Evolutionary conservation across 2,888 invertebrate species (phyloP).

Genomic region (Eupithecia subumbrata): DNA sequence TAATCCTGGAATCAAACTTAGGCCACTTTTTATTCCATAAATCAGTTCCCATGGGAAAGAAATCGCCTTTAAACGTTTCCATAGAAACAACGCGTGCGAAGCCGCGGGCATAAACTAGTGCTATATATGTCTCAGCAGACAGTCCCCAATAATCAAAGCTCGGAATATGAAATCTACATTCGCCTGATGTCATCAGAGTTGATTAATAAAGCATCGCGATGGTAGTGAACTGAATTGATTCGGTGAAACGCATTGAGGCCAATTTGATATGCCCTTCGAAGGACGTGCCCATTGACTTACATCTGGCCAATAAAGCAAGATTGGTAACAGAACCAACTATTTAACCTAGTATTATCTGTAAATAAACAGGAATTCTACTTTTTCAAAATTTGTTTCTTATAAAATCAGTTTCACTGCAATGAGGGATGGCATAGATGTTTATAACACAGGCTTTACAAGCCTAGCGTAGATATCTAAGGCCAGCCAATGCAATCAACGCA

Average conservation of each 20-base stretch:
- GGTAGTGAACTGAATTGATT: conserved; percentile 69
- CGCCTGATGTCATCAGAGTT: conserved; percentile 40
- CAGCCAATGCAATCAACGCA: too few relatives aligned
- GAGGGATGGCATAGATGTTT: too few relatives aligned
- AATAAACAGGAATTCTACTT: too few relatives aligned
- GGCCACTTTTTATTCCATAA: too few relatives aligned
- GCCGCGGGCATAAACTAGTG: neutral
- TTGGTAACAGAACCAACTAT: neutral
- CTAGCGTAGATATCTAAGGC: too few relatives aligned
- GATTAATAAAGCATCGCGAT: conserved; percentile 56
- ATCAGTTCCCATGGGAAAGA: too few relatives aligned
- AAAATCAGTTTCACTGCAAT: too few relatives aligned
- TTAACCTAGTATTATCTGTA: neutral
- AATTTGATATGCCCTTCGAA: conserved; percentile 73
- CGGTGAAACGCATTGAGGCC: conserved; percentile 68
- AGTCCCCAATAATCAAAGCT: neutral
- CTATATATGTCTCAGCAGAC: neutral
- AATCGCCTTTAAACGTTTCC: too few relatives aligned
- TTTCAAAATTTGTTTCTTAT: too few relatives aligned
- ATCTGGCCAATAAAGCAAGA: conserved; percentile 15
- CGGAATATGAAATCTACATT: conserved; percentile 9
- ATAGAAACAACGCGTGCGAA: too few relatives aligned
- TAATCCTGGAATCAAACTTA: too few relatives aligned
- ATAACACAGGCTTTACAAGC: too few relatives aligned
- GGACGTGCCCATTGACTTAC: conserved; percentile 59